Base-by-base conservation (phyloP, 2,888 invertebrate species). In the Athetis lepigone region DNA sequence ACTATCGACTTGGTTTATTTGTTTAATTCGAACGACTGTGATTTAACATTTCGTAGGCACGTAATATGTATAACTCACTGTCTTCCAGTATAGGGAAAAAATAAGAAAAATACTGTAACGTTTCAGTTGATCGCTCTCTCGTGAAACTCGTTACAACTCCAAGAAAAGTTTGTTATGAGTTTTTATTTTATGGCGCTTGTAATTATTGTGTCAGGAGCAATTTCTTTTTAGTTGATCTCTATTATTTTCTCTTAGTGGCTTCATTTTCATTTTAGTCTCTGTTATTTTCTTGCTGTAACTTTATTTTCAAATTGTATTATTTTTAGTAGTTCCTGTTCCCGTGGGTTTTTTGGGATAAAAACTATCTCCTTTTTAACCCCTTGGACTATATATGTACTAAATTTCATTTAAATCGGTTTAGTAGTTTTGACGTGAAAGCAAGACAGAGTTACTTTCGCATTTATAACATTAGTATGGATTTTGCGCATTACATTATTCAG, bases 1-100 rank as follows among this genome's bases (percentile, higher is more conserved):
- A 71, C 47, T 66, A 66, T 43, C 18, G 51, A 65, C 23, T 70
- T 47, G 13, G 71, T 47, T 59, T 65, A 47, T 59, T 65, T 65
- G 51, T 29, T 63, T 39, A 50, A 51, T 58, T 55, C 37, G n/a
- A 19, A 4, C n/a, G 4, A 56, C 51, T 39, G n/a, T 25, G 52
- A 43, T 39, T 40, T 43, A 40, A 56, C 25, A 47, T 55, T 25
- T 55, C 9, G 37, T 25, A 21, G 29, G 2, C 50, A 68, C 11
- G 46, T 13, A 13, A 13, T 13, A 13, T 33, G n/a, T n/a, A n/a
- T n/a, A 65, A 58, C 57, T 58, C 49, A 46, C 45, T 57, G 58
- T 36, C 13, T 42, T 16, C 37, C 49, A 45, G 50, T 29, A 23
- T 45, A 16, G 4, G 21, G 23, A 51, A 51, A 59, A 60, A 59